Base-by-base conservation (phyloP, 2,888 invertebrate species). In the Macrosiphum euphorbiae region DNA sequence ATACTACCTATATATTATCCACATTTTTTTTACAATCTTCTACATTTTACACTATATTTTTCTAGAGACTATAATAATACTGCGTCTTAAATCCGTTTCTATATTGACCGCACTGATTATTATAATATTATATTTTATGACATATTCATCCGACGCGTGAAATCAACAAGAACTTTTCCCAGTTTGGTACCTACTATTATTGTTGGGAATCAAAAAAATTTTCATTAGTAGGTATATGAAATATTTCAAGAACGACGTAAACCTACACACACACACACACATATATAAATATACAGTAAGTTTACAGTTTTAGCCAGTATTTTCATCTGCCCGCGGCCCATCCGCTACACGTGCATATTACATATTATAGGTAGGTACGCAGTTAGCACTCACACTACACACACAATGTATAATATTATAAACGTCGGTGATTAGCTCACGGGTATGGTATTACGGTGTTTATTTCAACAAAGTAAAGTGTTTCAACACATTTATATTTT, bases 371-470 rank as follows among this genome's bases (percentile, higher is more conserved):
- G 78, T 78, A 78, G 35, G 78, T 35, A 78, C 78, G 35, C 35
- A 78, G 78, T 78, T 78, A 78, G 20, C 78, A 35, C 78, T 78
- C 78, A 20, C 58, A 58, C 58, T 58, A 58, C 55, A 58, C 55
- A 58, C 58, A 58, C 58, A 58, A 26, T 78, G 35, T 78, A 78
- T 35, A 20, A 78, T 78, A 78, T 78, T 35, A 78, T 89, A 89
- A 88, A 89, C 89, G 78, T 20, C 78, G 47, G 26, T 47, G 92
- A 93, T 93, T 93, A 89, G 92, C 89, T 89, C 92, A 93, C 89
- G 92, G 92, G 58, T 93, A 93, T 93, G 89, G 58, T 93, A 78
- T 93, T 93, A 93, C 92, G 92, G 92, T 89, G 47, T 93, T 88
- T 44, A 41, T 89, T 93, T 89, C 92, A 88, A 84, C 84, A 52